A percentile compares a stretch with the other conserved stretches of the same genome.
Conservation (phyloP, 2,888 invertebrate genomes). For the Cantharis lateralis region DNA sequence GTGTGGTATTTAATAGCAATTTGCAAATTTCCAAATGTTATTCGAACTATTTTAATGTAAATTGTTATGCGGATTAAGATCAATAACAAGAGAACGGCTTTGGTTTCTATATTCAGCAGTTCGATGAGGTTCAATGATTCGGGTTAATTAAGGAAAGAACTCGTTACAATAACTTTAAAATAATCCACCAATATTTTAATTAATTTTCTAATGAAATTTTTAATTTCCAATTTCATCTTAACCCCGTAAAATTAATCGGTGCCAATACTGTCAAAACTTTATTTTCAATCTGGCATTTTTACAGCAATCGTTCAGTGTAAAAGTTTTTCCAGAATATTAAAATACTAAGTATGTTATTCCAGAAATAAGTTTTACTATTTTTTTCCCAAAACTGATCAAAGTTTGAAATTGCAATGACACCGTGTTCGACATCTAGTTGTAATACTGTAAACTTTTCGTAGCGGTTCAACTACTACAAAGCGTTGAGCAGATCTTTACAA, state of each 20-base stretch:
- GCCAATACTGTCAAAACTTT: background rate
- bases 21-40: constrained; percentile 17
- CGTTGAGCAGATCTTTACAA: no score
- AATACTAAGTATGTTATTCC: background rate
- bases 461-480: no score
- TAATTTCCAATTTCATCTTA: background rate
- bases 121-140: constrained; percentile 15
- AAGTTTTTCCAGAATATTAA: background rate
- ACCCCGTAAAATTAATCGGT: background rate
- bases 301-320: background rate
- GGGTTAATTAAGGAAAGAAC: constrained; percentile 21
- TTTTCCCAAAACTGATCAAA: no score
- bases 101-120: constrained; percentile 15
- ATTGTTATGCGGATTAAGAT: constrained; percentile 22
- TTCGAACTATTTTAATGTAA: constrained; percentile 23
- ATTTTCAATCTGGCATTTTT: background rate
- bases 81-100: constrained; percentile 22
- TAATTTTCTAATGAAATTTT: constrained; percentile 8
- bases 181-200: constrained; percentile 23
- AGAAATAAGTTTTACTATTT: no score
- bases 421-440: no score
- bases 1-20: constrained; percentile 16
- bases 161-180: constrained; percentile 21
- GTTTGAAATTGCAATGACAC: no score
- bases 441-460: no score